phyloP scores from a whole-genome alignment of 2,113 vertebrate genomes.

The Crotalus viridis region DNA sequence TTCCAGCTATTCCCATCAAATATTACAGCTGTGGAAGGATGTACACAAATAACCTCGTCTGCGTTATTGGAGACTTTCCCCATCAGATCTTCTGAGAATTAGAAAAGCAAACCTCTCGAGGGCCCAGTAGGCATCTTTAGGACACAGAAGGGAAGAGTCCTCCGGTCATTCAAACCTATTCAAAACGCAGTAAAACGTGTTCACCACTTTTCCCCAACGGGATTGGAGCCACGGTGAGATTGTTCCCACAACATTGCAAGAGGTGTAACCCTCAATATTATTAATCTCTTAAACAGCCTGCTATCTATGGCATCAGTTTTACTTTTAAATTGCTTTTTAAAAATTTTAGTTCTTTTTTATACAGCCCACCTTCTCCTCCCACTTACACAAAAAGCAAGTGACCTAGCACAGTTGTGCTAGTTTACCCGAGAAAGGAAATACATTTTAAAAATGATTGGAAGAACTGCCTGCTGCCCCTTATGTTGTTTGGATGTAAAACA shows the following conservation, averaged over 20 bases:
- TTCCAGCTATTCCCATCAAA: not conserved
- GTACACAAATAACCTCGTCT: not conserved
- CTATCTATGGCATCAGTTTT: not conserved
- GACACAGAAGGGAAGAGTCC: not conserved
- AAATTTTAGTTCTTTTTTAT: not conserved
- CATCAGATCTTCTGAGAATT: not conserved
- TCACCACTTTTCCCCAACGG: not conserved
- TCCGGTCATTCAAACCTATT: not conserved
- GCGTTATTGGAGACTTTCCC: not conserved
- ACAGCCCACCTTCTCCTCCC: not conserved
- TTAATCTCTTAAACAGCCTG: not conserved
- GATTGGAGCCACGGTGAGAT: not conserved
- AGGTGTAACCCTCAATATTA: not conserved
- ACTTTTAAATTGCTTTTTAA: not conserved
- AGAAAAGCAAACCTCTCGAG: not conserved
- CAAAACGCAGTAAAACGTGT: not conserved
- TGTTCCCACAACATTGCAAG: not conserved
- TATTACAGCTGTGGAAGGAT: not conserved
- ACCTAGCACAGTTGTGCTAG: not conserved
- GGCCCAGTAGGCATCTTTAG: not conserved
- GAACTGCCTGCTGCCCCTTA: not conserved
- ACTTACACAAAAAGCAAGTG: not conserved
- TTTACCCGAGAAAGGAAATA: not conserved
- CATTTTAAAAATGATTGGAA: not conserved
- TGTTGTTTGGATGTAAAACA: not conserved